Conservation (phyloP, 2,113 vertebrate genomes). For the Siphamia tubifer region DNA sequence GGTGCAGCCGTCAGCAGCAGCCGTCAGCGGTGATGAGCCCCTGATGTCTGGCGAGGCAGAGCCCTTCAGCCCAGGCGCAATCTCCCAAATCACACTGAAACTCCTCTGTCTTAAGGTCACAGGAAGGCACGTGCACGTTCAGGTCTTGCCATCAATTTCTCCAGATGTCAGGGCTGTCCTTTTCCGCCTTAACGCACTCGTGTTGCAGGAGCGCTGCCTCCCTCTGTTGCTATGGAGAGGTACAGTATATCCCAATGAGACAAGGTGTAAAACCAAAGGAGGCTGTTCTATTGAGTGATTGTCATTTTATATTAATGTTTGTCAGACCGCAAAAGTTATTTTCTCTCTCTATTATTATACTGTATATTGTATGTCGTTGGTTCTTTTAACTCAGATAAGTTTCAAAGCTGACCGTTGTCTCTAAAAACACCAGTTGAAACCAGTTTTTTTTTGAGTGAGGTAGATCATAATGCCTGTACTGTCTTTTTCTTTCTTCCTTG, state of each 20-base stretch:
- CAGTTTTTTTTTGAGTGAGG: too few relatives aligned
- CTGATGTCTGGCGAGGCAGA: conserved; percentile 38
- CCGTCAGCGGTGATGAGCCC: conserved; percentile 47
- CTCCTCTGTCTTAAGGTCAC: conserved; percentile 41
- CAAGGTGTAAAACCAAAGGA: neutral
- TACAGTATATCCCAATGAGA: conserved; percentile 1
- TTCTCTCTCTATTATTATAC: too few relatives aligned
- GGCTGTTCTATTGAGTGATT: neutral
- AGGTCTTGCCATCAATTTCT: conserved; percentile 12
- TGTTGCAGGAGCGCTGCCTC: neutral
- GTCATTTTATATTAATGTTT: too few relatives aligned
- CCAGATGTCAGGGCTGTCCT: neutral
- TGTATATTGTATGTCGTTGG: too few relatives aligned
- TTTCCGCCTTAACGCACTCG: neutral
- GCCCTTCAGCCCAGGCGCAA: conserved; percentile 28
- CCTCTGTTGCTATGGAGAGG: conserved; percentile 18
- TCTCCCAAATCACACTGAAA: conserved; percentile 51
- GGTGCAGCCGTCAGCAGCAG: conserved; percentile 17
- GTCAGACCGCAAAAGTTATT: too few relatives aligned
- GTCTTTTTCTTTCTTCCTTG: too few relatives aligned
- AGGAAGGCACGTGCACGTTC: neutral
- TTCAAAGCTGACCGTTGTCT: too few relatives aligned
- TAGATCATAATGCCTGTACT: too few relatives aligned
- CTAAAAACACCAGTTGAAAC: too few relatives aligned
- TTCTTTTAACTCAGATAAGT: too few relatives aligned